Conservation (phyloP, 2,113 vertebrate species). For the Myiagra hebetior region DNA sequence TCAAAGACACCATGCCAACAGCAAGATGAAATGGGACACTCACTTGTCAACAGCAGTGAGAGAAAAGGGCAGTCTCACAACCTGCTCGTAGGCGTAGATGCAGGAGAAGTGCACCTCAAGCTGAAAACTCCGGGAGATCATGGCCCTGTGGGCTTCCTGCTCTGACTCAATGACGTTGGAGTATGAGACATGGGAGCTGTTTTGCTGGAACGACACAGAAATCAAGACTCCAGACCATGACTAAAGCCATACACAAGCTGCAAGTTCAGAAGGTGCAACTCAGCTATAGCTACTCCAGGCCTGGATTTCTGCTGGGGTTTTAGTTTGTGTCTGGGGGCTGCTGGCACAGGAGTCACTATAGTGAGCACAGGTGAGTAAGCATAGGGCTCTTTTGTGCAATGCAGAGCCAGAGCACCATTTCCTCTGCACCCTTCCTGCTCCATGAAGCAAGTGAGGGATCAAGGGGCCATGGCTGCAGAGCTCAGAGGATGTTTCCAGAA, state of each 20-base stretch:
- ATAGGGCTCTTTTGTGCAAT: not conserved
- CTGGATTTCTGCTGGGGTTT: not conserved
- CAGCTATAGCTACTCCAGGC: not conserved
- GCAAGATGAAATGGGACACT: not conserved
- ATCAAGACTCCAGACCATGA: not conserved
- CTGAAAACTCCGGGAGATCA: slow-evolving; percentile 40
- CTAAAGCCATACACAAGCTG: not conserved
- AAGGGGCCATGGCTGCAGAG: not conserved
- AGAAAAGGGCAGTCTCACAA: slow-evolving; percentile 43
- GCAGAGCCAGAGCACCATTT: not conserved
- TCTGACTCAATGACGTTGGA: not conserved
- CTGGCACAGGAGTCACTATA: not conserved
- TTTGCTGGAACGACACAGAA: slow-evolving; percentile 47
- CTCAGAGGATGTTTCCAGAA: not conserved
- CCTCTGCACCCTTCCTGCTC: not conserved
- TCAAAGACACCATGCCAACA: not conserved
- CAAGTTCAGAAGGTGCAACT: not conserved
- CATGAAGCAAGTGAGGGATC: not conserved
- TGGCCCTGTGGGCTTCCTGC: not conserved
- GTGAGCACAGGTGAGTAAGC: not conserved
- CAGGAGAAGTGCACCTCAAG: slow-evolving; percentile 56
- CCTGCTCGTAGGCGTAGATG: slow-evolving; percentile 41
- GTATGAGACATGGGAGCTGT: slow-evolving; percentile 45
- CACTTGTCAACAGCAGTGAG: slow-evolving; percentile 56
- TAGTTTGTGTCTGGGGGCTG: not conserved